Evolutionary conservation across 2,797 vertebrate genomes (phyloP), one percentile per base, ranked within the genome.

Genomic region (Caiman crocodilus): DNA sequence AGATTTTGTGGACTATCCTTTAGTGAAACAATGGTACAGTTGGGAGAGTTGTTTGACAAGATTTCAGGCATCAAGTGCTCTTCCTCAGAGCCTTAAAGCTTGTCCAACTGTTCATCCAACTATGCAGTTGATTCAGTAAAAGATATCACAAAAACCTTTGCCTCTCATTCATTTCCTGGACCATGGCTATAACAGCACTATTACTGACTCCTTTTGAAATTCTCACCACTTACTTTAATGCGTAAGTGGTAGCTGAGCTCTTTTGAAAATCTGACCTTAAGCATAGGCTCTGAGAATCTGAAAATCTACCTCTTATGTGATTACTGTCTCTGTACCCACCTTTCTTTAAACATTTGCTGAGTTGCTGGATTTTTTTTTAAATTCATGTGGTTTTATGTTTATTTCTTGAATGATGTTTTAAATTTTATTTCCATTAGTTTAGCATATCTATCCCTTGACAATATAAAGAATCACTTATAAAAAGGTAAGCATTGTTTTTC

Each of bases 401-500:
- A 50, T 76, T 89, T 71, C 74, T 42, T 65, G 35, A 55, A 82
- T 2, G 7, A 42, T 17, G 59, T 59, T 95, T 94, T 93, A 94
- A 80, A 63, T 93, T 81, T 58, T 30, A 3, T 93, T 95, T 90
- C 85, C 73, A 63, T 90, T 79, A 88, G 89, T 83, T 89, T 77
- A 82, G 80, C 91, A 87, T 79, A 83, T 78, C 67, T 69, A 28
- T 69, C 35, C 6, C 58, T 30, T 86, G 82, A 79, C 85, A 42
- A 85, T 95, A 90, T 63, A 89, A 80, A 91, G 77, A 91, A 80
- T 84, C 84, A 81, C 94, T 93, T 90, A 93, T 87, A 94, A 94
- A 96, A 92, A 82, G 71, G 83, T 91, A 89, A 91, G 85, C 90
- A 94, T 92, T 94, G 89, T 96, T 97, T 96, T 94, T 90, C 79